Percentiles rank a stretch among this genome's conserved stretches.
These are phyloP conservation scores for Galago senegalensis DNA, from an alignment of 2,797 vertebrate species.

Conservation along the genomic window DNA sequence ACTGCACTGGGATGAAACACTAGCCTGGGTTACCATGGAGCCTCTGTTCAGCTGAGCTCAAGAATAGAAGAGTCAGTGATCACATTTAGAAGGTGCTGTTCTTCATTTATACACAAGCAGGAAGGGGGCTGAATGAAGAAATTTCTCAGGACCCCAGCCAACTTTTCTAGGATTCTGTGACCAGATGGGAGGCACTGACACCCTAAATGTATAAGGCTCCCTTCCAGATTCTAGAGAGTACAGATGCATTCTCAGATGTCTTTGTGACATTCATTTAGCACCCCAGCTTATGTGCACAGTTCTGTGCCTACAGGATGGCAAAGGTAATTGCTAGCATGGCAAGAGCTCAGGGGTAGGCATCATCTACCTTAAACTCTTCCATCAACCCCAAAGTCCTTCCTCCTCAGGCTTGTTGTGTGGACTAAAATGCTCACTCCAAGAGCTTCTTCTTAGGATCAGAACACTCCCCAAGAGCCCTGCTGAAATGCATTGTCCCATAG, in stretches of 20 bases:
- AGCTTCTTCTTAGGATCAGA: not conserved
- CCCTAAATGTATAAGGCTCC: not conserved
- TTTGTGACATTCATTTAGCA: not conserved
- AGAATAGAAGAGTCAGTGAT: not conserved
- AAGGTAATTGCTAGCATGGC: not conserved
- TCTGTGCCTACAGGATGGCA: not conserved
- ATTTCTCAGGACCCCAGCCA: not conserved
- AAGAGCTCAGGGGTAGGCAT: not conserved
- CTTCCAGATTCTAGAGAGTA: not conserved
- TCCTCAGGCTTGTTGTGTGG: not conserved
- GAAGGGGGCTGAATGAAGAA: not conserved
- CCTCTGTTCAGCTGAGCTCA: not conserved
- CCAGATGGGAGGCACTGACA: not conserved
- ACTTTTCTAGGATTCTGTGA: slow-evolving; percentile 26
- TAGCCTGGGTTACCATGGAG: not conserved
- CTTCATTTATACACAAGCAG: not conserved
- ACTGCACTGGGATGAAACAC: not conserved
- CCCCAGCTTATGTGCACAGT: not conserved
- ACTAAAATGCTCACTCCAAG: not conserved
- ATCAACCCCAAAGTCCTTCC: not conserved
- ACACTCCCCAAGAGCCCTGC: not conserved
- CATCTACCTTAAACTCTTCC: not conserved
- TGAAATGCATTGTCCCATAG: not conserved
- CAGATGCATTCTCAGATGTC: not conserved
- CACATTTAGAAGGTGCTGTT: not conserved